Evolutionary conservation across 2,888 invertebrate species (phyloP), one percentile per base, ranked within the genome.

Genomic region (Omphaloscelis lunosa): DNA sequence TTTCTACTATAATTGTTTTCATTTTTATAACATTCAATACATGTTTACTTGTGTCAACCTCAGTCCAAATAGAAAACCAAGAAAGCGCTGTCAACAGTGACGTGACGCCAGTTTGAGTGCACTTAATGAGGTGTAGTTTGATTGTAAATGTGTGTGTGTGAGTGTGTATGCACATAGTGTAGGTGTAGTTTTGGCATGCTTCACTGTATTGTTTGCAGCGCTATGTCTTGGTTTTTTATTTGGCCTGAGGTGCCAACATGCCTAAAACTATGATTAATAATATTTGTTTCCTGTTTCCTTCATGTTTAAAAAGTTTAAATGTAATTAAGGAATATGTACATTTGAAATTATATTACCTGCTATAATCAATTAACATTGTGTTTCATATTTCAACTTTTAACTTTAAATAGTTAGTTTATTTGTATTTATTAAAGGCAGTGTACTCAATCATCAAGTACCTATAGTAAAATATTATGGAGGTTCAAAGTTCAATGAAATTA

Each of bases 321-420:
- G 15, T 23, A 34, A 34, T 4, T 34, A 29, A 29, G 41, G 11
- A 63, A 58, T 41, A 23, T 51, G 11, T 66, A 8, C 3, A 39
- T 65, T 29, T 59, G 9, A 51, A 80, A 29, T 62, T 0, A 62
- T 72, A 62, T 72, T 80, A 48, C 34, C 71, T 79, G 29, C 8
- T 51, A 17, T 59, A 39, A 79, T 20, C 53, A 79, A 48, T 79
- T 51, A 29, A 3, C 6, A 29, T 41, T 51, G 48, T 58, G 56
- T 68, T 48, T 41, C 51, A 41, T 29, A 53, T 51, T 48, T 11
- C 9, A 39, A 23, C 39, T 20, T 67, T 34, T 41, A 15, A 29
- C 27, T 72, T 72, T 58, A 34, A 23, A 7, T 6, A 41, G 5
- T 1, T n/a, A 0, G 51, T 72, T 45, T 9, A 45, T 29, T n/a